Evolutionary conservation across 2,888 invertebrate species (phyloP).

Genomic region (Xestobium rufovillosum): DNA sequence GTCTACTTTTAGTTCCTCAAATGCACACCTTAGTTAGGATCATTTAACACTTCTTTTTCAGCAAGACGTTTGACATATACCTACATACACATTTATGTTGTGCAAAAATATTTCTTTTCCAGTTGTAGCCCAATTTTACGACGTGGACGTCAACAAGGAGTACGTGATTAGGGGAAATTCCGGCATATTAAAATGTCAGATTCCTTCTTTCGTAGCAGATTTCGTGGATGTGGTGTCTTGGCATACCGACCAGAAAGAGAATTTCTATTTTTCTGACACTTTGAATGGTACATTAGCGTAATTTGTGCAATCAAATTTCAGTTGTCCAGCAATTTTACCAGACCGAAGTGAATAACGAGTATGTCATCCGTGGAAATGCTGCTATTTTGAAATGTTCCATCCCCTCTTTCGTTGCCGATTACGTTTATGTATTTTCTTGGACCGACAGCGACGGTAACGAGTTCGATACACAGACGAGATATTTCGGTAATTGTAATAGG

Average conservation of each 20-base stretch:
- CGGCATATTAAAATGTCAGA: constrained; percentile 81
- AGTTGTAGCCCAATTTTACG: constrained; percentile 78
- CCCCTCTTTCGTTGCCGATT: constrained; percentile 85
- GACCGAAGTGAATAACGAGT: constrained; percentile 86
- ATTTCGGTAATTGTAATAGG: constrained; percentile 52
- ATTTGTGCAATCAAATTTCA: constrained; percentile 41
- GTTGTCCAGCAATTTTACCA: constrained; percentile 88
- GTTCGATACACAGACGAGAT: constrained; percentile 55
- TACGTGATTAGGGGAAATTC: constrained; percentile 86
- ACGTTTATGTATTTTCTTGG: constrained; percentile 82
- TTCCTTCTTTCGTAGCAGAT: constrained; percentile 88
- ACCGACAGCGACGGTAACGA: constrained; percentile 71
- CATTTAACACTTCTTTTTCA: too few species aligned
- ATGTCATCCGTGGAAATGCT: constrained; percentile 82
- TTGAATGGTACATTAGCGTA: constrained; percentile 35
- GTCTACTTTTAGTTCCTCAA: too few species aligned
- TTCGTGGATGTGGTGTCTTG: constrained; percentile 82
- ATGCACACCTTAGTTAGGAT: too few species aligned
- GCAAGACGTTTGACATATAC: too few species aligned
- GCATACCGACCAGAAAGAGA: constrained; percentile 74
- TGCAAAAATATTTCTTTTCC: too few species aligned
- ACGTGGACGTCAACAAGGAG: constrained; percentile 80
- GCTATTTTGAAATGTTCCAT: constrained; percentile 84
- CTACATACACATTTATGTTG: too few species aligned
- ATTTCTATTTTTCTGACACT: constrained; percentile 57